These are phyloP conservation scores for Acrossocheilus wenchowensis DNA, from an alignment of 2,797 vertebrate species.

Conservation along the genomic window DNA sequence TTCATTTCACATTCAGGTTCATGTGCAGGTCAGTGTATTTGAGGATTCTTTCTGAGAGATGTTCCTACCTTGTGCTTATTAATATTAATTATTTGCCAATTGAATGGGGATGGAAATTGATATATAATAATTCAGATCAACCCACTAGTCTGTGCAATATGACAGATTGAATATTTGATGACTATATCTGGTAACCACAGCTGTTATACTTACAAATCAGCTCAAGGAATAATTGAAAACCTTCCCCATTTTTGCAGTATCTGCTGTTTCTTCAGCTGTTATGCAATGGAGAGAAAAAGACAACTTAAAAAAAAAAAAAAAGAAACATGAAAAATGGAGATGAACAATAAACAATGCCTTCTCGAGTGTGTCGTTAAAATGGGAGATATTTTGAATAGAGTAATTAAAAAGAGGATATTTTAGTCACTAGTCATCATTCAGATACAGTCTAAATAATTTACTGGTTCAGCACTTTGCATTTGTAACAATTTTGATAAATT, in stretches of 20 bases:
- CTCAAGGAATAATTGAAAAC: constrained; percentile 39
- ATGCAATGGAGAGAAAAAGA: not conserved
- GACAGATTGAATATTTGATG: constrained; percentile 49
- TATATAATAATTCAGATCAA: constrained; percentile 41
- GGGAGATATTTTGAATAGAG: constrained; percentile 30
- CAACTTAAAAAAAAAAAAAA: constrained; percentile 1
- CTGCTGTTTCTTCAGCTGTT: constrained; percentile 23
- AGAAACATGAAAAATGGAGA: not conserved
- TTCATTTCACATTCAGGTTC: constrained; percentile 13
- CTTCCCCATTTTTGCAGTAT: constrained; percentile 9
- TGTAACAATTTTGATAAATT: constrained; percentile 39
- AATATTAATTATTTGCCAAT: constrained; percentile 43
- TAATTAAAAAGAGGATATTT: constrained; percentile 34
- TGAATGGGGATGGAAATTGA: constrained; percentile 26
- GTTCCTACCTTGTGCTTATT: constrained; percentile 28
- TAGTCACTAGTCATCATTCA: constrained; percentile 2
- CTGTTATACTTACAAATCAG: constrained; percentile 43
- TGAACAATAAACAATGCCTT: constrained; percentile 24
- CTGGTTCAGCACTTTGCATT: constrained; percentile 38
- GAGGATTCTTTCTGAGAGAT: not conserved
- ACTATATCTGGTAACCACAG: constrained; percentile 51
- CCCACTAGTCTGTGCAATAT: constrained; percentile 39
- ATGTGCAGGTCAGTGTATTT: constrained; percentile 12
- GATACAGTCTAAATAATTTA: constrained; percentile 32
- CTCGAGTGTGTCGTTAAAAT: constrained; percentile 3